A percentile compares a stretch with the other conserved stretches of the same genome.
These are phyloP conservation scores for Melozone crissalis DNA, from an alignment of 2,113 vertebrate genomes.

Conservation along the genomic window DNA sequence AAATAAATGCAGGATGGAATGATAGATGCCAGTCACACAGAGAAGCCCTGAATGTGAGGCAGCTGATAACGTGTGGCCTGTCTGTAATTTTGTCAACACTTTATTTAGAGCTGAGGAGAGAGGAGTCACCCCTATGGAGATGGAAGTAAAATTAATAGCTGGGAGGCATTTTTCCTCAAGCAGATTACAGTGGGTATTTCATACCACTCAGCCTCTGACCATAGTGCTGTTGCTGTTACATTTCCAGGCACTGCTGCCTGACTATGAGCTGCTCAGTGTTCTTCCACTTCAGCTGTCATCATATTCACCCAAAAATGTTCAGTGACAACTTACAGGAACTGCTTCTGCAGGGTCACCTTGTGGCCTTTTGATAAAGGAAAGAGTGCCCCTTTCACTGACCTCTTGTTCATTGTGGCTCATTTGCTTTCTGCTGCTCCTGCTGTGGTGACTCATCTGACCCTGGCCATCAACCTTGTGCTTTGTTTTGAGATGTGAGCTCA, in stretches of 20 bases:
- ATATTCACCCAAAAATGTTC: neutral
- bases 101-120: neutral
- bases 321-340: neutral
- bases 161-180: neutral
- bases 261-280: neutral
- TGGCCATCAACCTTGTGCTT: neutral
- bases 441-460: conserved; percentile 8
- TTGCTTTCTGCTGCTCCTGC: conserved; percentile 40
- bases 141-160: neutral
- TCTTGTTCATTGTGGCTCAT: neutral
- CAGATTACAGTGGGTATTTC: neutral
- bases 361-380: conserved; percentile 18
- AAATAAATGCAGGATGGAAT: neutral
- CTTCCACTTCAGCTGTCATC: neutral
- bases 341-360: neutral
- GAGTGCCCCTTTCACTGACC: conserved; percentile 19
- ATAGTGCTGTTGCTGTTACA: neutral
- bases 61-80: neutral
- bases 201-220: neutral
- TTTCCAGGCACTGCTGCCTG: neutral
- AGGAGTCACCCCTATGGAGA: neutral
- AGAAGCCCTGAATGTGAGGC: neutral
- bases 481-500: conserved; percentile 43
- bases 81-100: neutral
- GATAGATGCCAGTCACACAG: neutral